These are phyloP conservation scores for Harmothoe impar DNA, from an alignment of 2,888 invertebrate species.

Conservation along the genomic window DNA sequence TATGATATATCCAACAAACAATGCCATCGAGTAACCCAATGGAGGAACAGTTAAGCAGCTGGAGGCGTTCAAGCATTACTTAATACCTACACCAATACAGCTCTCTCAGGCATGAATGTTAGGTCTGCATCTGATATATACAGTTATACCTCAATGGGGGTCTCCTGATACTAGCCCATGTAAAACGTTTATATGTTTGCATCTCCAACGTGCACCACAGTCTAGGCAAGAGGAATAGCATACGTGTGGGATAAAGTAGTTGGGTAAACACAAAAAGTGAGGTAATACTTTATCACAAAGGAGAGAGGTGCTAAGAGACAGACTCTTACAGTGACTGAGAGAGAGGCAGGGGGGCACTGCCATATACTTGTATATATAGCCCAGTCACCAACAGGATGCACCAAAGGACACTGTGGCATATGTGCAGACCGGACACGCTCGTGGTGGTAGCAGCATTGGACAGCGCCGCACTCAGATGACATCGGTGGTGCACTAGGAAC, in stretches of 20 bases:
- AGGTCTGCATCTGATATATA: no score
- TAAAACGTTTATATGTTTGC: neutral
- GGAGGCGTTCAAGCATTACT: no score
- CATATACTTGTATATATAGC: neutral
- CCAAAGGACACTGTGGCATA: neutral
- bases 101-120: no score
- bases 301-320: neutral
- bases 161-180: no score
- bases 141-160: no score
- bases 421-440: neutral
- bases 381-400: neutral
- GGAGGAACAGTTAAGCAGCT: no score
- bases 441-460: neutral
- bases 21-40: no score
- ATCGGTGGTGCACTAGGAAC: neutral
- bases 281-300: neutral
- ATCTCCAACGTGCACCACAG: neutral
- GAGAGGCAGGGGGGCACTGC: neutral
- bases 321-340: neutral
- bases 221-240: neutral
- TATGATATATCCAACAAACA: no score
- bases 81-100: no score
- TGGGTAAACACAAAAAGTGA: neutral
- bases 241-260: neutral
- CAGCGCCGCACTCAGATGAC: slow-evolving; percentile 12